Base-by-base conservation (phyloP, 1,140 invertebrate genomes). In the Drosophila varians region DNA sequence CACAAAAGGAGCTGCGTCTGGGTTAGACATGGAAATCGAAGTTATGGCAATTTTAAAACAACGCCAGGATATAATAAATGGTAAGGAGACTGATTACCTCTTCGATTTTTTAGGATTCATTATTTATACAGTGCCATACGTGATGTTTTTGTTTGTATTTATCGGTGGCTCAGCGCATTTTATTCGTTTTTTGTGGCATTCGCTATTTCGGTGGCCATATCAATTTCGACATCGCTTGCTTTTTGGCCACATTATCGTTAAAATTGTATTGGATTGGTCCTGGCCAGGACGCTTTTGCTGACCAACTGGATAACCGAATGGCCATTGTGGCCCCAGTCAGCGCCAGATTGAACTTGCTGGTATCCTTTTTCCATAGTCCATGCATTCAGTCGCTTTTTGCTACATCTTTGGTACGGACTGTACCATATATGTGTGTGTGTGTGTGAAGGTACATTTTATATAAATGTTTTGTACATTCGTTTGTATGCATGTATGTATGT, bases 261-360 rank as follows among this genome's bases (percentile, higher is more conserved):
- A 77, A 87, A 86, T 87, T 86, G 82, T 82, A 86, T 86, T 86
- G 82, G 82, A 77, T 80, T 70, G 69, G 66, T 36, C 73, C 69
- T 68, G 76, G 56, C 73, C 69, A 71, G 76, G 56, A 71, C 84
- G 72, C 60, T 79, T 38, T 66, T 71, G 64, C 71, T 77, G 52
- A 56, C 56, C 55, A 55, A 61, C 71, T 76, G 68, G 49, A 72
- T 38, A 72, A 40, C 55, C 62, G 62, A 57, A 68, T 66, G 61
- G 43, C 74, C 56, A 84, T 74, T 83, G 79, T 83, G 70, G 69
- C 58, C 42, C 40, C 61, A 38, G 74, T 82, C 69, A 65, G 56
- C 38, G 74, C 47, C 80, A 75, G 60, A 72, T 62, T 72, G 66
- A 51, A 65, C 31, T 72, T 61, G 28, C 40, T 45, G 51, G 71